These are phyloP conservation scores for Natrix natrix DNA, from an alignment of 2,797 vertebrate species.

Conservation along the genomic window DNA sequence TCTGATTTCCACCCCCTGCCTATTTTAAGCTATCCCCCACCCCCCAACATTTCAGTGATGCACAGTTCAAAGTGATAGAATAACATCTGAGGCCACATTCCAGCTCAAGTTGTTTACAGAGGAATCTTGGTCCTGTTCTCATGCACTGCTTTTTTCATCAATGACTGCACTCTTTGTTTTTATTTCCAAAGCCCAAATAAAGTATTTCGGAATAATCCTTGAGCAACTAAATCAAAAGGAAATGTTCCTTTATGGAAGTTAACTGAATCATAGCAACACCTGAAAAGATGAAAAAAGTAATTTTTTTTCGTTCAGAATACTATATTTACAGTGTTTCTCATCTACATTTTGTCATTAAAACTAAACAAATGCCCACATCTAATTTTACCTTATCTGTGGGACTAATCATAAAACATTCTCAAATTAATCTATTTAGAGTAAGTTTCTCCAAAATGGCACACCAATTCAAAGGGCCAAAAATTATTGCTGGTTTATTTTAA, in stretches of 20 bases:
- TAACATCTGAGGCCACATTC: constrained; percentile 69
- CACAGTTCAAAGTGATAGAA: constrained; percentile 73
- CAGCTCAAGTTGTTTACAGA: constrained; percentile 67
- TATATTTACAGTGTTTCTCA: not conserved
- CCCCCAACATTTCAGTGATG: constrained; percentile 78
- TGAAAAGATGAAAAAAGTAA: constrained; percentile 12
- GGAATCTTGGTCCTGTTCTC: constrained; percentile 53
- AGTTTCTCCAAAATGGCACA: not conserved
- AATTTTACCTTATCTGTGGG: not conserved
- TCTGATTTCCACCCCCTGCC: constrained; percentile 79
- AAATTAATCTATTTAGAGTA: not conserved
- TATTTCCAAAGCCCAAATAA: not conserved
- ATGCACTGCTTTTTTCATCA: constrained; percentile 22
- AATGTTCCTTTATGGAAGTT: constrained; percentile 33
- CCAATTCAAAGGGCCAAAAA: not conserved
- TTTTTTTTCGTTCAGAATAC: constrained; percentile 10
- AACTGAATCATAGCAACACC: constrained; percentile 41
- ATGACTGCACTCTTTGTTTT: constrained; percentile 15
- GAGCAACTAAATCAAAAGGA: constrained; percentile 32
- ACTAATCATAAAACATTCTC: not conserved
- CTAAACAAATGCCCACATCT: not conserved
- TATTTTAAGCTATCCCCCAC: constrained; percentile 89
- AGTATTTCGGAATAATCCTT: not conserved
- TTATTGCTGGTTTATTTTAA: not conserved
- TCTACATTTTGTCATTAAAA: not conserved